Evolutionary conservation across 2,888 invertebrate species (phyloP), one percentile per base, ranked within the genome.

Genomic region (Actias luna): DNA sequence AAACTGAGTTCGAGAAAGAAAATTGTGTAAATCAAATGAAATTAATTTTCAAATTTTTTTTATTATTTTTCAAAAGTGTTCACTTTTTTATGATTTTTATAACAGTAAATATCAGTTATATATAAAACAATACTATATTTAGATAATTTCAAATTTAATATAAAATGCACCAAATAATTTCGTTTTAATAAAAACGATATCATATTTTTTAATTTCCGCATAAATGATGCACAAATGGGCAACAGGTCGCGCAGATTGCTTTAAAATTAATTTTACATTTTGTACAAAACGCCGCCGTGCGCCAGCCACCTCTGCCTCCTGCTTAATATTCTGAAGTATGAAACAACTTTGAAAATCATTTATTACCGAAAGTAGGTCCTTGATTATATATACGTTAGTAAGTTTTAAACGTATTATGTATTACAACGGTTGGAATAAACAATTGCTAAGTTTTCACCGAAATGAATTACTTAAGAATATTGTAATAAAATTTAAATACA

Each of bases 231-330:
- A 60, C 33, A 50, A 65, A 69, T 68, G 68, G 60, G 76, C 75
- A 78, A 78, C 77, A 78, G 76, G 77, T 78, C 61, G 62, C 61
- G 64, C 67, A 64, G 59, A 58, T 70, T 67, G 71, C 67, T 63
- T 60, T 58, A 65, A 73, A 76, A 71, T 77, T 77, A 77, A 76
- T 77, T 69, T 70, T 65, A 69, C 69, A 73, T 74, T 75, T 70
- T 69, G 67, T 67, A 65, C 66, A 63, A 64, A 65, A 64, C 22
- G 16, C 22, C 39, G 62, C 64, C 65, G 65, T 67, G 69, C 67
- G 71, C 63, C 73, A 70, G n/a, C 71, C 69, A 65, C 67, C 61
- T 65, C 27, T 8, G 61, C 14, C 55, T 63, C 67, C 63, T 76
- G 68, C 71, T 74, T 76, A 73, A 75, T 76, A 75, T 71, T 72